These are phyloP conservation scores for Leptinotarsa lineolata DNA, from an alignment of 1,140 invertebrate species.

Conservation along the genomic window DNA sequence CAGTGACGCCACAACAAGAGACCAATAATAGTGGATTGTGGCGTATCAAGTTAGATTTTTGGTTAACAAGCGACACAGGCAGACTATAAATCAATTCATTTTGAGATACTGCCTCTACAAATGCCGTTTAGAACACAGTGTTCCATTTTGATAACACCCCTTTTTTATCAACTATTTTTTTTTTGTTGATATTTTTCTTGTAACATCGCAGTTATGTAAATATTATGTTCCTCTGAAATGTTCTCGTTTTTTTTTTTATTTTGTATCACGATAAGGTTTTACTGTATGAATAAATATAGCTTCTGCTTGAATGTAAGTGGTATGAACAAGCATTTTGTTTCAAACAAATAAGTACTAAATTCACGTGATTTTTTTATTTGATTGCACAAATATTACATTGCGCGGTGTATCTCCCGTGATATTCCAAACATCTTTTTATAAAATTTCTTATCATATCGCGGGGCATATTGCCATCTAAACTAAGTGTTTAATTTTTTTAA, in stretches of 20 bases:
- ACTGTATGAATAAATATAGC: constrained; percentile 34
- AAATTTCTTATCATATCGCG: constrained; percentile 21
- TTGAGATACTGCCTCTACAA: constrained; percentile 44
- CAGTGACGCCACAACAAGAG: constrained; percentile 6
- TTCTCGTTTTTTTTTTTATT: constrained; percentile 29
- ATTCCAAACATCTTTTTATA: constrained; percentile 26
- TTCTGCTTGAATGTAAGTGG: constrained; percentile 38
- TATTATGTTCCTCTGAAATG: constrained; percentile 24
- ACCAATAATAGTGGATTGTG: constrained; percentile 14
- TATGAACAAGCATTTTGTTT: constrained; percentile 32
- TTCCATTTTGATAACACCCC: constrained; percentile 36
- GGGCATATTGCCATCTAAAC: constrained; percentile 26
- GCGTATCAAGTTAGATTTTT: neutral
- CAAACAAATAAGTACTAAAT: constrained; percentile 32
- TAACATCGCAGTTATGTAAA: constrained; percentile 22
- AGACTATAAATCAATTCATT: constrained; percentile 26
- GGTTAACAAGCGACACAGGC: constrained; percentile 5
- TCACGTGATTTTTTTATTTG: constrained; percentile 27
- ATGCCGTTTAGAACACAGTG: constrained; percentile 39
- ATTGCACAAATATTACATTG: constrained; percentile 21
- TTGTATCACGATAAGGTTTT: constrained; percentile 28
- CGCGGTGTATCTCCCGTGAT: constrained; percentile 22
- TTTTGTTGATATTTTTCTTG: constrained; percentile 9
- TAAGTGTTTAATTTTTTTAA: constrained; percentile 33
- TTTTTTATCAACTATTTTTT: constrained; percentile 21